These are phyloP conservation scores for Malthinus seriepunctatus DNA, from an alignment of 2,888 invertebrate genomes.

Conservation along the genomic window DNA sequence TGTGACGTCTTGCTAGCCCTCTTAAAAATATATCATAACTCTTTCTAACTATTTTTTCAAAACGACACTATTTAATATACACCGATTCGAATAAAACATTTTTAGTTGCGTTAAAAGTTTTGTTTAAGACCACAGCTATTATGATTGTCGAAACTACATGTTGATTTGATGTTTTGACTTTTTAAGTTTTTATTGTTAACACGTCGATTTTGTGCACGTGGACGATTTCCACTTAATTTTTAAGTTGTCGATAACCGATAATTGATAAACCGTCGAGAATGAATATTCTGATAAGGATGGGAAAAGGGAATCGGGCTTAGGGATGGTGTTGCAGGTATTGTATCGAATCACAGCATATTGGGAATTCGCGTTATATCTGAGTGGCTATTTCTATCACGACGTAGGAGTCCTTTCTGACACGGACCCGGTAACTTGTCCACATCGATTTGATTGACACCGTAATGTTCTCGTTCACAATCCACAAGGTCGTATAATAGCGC, in stretches of 20 bases:
- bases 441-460: constrained; percentile 38
- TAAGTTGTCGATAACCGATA: constrained; percentile 15
- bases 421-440: constrained; percentile 26
- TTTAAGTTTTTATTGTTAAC: neutral
- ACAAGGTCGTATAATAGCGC: constrained; percentile 41
- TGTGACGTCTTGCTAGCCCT: constrained; percentile 55
- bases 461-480: constrained; percentile 30
- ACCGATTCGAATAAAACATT: constrained; percentile 10
- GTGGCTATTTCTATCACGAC: constrained; percentile 31
- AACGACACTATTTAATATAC: constrained; percentile 13
- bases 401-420: constrained; percentile 32
- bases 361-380: constrained; percentile 28
- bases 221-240: constrained; percentile 34
- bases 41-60: constrained; percentile 29
- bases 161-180: neutral
- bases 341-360: constrained; percentile 26
- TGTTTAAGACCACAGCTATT: constrained; percentile 13
- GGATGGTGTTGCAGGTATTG: constrained; percentile 27
- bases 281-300: constrained; percentile 17
- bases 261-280: constrained; percentile 13
- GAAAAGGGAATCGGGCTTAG: constrained; percentile 27
- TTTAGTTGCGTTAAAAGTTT: constrained; percentile 8
- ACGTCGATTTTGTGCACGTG: constrained; percentile 40
- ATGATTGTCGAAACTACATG: neutral
- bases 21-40: constrained; percentile 38